A percentile compares a stretch with the other conserved stretches of the same genome.
These are phyloP conservation scores for Drosophila parthenogenetica DNA, from an alignment of 2,888 invertebrate genomes.

Conservation along the genomic window DNA sequence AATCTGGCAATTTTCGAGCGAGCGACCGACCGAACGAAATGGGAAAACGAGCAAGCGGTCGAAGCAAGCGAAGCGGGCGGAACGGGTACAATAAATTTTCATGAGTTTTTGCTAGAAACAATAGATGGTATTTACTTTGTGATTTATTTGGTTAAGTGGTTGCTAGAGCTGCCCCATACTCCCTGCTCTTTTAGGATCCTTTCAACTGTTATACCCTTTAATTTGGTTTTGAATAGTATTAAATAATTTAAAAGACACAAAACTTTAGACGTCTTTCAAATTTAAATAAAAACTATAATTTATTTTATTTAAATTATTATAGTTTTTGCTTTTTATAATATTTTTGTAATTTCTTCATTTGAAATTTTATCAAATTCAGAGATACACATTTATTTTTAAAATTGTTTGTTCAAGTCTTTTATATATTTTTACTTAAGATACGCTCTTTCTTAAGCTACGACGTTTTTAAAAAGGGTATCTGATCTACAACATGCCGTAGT, in stretches of 20 bases:
- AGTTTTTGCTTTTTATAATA: too few relatives aligned
- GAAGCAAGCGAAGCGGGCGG: slow-evolving; percentile 6
- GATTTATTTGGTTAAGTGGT: slow-evolving; percentile 75
- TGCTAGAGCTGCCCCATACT: slow-evolving; percentile 31
- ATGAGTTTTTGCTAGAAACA: slow-evolving; percentile 71
- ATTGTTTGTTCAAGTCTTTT: too few relatives aligned
- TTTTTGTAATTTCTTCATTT: too few relatives aligned
- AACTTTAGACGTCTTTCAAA: neutral
- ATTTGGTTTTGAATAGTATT: neutral
- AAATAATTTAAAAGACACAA: neutral
- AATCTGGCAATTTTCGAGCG: neutral
- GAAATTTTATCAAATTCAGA: too few relatives aligned
- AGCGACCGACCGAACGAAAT: neutral
- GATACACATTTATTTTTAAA: too few relatives aligned
- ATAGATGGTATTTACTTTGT: slow-evolving; percentile 77
- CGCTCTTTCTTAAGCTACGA: too few relatives aligned
- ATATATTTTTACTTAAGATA: too few relatives aligned
- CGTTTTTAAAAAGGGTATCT: too few relatives aligned
- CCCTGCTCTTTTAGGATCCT: neutral
- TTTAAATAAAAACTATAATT: too few relatives aligned
- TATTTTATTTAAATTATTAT: too few relatives aligned
- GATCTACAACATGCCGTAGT: too few relatives aligned
- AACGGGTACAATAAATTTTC: slow-evolving; percentile 67
- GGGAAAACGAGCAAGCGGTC: too few relatives aligned
- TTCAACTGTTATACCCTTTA: neutral